These are phyloP conservation scores for Entomobrya multifasciata DNA, from an alignment of 2,888 invertebrate species.

Conservation along the genomic window DNA sequence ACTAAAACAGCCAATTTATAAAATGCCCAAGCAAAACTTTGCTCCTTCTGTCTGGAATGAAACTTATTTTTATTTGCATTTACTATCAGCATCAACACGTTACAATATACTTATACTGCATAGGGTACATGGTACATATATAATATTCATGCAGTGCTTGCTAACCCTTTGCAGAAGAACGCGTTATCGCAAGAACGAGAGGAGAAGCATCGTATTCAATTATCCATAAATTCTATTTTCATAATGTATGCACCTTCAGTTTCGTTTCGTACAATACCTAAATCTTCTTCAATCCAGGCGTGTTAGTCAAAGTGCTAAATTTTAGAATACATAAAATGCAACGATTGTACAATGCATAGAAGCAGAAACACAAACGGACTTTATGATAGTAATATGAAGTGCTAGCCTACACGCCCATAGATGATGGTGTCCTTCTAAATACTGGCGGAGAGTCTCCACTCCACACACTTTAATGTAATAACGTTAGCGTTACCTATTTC, in stretches of 20 bases:
- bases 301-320: slow-evolving; percentile 62
- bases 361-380: slow-evolving; percentile 41
- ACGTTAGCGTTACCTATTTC: neutral
- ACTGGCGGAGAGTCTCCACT: neutral
- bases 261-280: neutral
- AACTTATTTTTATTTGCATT: neutral
- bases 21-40: slow-evolving; percentile 1
- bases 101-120: no score
- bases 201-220: neutral
- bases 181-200: neutral
- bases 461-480: no score
- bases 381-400: slow-evolving; percentile 54
- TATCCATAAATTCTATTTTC: slow-evolving; percentile 18
- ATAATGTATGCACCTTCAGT: slow-evolving; percentile 1
- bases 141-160: neutral
- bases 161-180: neutral
- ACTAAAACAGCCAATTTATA: slow-evolving; percentile 38
- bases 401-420: slow-evolving; percentile 68
- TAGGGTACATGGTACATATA: slow-evolving; percentile 41
- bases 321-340: slow-evolving; percentile 56
- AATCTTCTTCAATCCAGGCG: neutral
- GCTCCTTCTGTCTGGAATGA: slow-evolving; percentile 14
- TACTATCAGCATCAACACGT: neutral
- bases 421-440: slow-evolving; percentile 68
- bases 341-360: slow-evolving; percentile 22